Conservation (phyloP, 1,140 invertebrate genomes). For the Drosophila pallidifrons region DNA sequence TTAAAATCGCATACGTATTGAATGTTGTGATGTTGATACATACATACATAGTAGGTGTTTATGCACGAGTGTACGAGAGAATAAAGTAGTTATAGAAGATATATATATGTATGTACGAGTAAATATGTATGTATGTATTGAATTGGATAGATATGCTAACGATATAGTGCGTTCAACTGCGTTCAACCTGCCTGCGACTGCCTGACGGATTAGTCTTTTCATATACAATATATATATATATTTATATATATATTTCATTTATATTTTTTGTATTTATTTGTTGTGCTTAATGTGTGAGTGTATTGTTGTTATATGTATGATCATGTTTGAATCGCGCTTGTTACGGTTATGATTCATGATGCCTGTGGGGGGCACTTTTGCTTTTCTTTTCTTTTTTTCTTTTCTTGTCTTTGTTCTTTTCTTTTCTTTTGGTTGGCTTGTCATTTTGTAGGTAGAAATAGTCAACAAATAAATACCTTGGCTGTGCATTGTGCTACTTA, state of each 20-base stretch:
- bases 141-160: conserved; percentile 26
- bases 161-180: conserved; percentile 26
- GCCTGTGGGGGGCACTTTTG: conserved; percentile 13
- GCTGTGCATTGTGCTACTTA: conserved; percentile 74
- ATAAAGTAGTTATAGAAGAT: neutral
- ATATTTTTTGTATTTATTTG: conserved; percentile 9
- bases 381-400: neutral
- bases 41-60: conserved; percentile 25
- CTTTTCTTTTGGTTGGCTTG: neutral
- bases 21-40: conserved; percentile 23
- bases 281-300: conserved; percentile 14
- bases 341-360: conserved; percentile 28
- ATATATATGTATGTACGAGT: neutral
- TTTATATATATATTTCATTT: neutral
- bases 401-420: neutral
- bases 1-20: conserved; percentile 4
- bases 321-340: conserved; percentile 25
- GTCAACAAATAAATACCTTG: conserved; percentile 84
- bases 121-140: conserved; percentile 14
- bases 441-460: conserved; percentile 48
- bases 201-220: conserved; percentile 36
- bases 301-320: conserved; percentile 14
- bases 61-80: conserved; percentile 3
- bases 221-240: neutral
- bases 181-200: conserved; percentile 41